Percentiles rank a stretch among this genome's conserved stretches.
Evolutionary conservation across 1,140 invertebrate species (phyloP).

Genomic region (Drosophila ironensis): DNA sequence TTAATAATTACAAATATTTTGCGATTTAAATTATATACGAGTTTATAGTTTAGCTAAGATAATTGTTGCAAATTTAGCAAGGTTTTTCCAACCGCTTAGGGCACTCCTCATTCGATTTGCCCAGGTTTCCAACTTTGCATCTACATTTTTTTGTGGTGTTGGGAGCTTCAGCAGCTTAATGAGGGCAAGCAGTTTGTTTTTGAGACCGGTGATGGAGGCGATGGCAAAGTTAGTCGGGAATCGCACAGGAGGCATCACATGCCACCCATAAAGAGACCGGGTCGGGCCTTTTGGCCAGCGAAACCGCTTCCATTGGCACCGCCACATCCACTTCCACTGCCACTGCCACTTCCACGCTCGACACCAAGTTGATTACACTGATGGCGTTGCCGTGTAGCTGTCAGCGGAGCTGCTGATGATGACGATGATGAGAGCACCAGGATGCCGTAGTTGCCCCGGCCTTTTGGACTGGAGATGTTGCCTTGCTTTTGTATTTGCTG

Average conservation of each 20-base stretch:
- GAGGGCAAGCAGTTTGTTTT: slow-evolving; percentile 65
- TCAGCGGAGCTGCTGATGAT: slow-evolving; percentile 77
- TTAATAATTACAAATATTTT: too few relatives aligned
- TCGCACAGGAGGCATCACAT: slow-evolving; percentile 50
- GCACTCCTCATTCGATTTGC: slow-evolving; percentile 4
- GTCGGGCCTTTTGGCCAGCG: slow-evolving; percentile 8
- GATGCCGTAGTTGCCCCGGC: slow-evolving; percentile 45
- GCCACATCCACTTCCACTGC: too few relatives aligned
- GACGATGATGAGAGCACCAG: slow-evolving; percentile 76
- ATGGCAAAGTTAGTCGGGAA: slow-evolving; percentile 27
- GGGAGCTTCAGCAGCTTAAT: slow-evolving; percentile 61
- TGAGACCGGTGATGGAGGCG: slow-evolving; percentile 17
- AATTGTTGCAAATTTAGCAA: neutral
- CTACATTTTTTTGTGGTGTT: slow-evolving; percentile 15
- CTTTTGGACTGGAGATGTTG: slow-evolving; percentile 19
- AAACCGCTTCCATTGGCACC: slow-evolving; percentile 18
- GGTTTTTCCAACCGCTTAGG: neutral
- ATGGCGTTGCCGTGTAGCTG: slow-evolving; percentile 79
- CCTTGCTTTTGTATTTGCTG: slow-evolving; percentile 50
- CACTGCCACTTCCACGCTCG: slow-evolving; percentile 38
- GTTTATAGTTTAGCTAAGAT: too few relatives aligned
- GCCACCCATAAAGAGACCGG: slow-evolving; percentile 68
- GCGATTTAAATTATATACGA: too few relatives aligned
- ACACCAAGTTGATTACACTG: slow-evolving; percentile 77
- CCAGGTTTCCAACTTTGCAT: neutral